Evolutionary conservation across 2,113 vertebrate genomes (phyloP).

Genomic region (Lontra canadensis): DNA sequence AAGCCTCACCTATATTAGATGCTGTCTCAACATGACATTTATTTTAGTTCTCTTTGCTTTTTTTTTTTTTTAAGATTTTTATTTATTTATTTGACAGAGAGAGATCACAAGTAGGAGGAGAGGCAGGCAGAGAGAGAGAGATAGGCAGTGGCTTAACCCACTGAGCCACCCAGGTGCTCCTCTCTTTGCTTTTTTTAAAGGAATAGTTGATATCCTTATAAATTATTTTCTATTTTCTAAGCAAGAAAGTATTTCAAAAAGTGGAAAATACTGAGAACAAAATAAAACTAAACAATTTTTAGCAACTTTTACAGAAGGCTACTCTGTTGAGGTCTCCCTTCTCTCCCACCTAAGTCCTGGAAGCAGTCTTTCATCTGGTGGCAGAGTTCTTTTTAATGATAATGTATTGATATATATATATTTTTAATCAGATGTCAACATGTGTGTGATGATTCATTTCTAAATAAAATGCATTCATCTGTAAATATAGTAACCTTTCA

Average conservation of each 20-base stretch:
- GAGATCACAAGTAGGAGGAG: no score
- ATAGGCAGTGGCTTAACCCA: no score
- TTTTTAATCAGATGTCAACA: background rate
- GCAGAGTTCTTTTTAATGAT: background rate
- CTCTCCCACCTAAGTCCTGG: accelerated
- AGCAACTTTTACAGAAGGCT: background rate
- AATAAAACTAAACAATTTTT: background rate
- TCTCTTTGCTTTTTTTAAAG: conserved; percentile 30
- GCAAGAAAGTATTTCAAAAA: background rate
- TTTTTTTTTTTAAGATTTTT: conserved; percentile 30
- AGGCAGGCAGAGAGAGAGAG: no score
- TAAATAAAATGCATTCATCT: background rate
- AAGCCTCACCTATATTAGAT: background rate
- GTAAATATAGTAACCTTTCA: background rate
- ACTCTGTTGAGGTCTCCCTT: background rate
- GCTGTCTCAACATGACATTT: background rate
- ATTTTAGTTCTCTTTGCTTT: conserved; percentile 36
- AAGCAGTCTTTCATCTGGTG: background rate
- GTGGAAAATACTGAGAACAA: background rate
- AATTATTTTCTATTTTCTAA: conserved; percentile 1
- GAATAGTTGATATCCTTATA: background rate
- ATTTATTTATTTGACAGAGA: no score
- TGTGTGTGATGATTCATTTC: background rate
- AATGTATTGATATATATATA: background rate
- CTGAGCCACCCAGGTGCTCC: no score